Conservation (phyloP, 92 coral and sea anemone species). For the Paragorgia papillata region DNA sequence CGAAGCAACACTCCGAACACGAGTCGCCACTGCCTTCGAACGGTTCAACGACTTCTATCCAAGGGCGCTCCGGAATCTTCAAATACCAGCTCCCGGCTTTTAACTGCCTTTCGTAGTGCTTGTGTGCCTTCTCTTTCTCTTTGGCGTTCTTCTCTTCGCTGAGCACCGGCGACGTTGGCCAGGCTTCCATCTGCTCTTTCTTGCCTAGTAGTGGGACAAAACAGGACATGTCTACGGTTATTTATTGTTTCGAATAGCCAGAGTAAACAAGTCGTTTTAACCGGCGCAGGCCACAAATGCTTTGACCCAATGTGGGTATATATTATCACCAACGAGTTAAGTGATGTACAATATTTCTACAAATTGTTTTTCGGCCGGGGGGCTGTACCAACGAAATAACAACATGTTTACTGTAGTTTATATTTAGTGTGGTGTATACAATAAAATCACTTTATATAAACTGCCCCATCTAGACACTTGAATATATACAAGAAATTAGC, state of each 20-base stretch:
- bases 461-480: too few species aligned
- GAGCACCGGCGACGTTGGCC: slow-evolving; percentile 46
- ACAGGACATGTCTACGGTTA: not conserved
- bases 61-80: slow-evolving; percentile 5
- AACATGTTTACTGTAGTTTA: too few species aligned
- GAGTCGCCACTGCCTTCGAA: not conserved
- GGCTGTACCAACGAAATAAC: not conserved
- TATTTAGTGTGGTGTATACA: too few species aligned
- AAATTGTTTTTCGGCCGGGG: not conserved
- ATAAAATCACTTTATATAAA: too few species aligned
- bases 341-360: not conserved
- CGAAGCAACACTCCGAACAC: slow-evolving; percentile 25
- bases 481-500: too few species aligned
- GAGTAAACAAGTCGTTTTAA: too few species aligned
- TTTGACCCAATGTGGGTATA: not conserved
- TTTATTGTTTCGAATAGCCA: not conserved
- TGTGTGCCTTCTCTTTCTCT: slow-evolving; percentile 37
- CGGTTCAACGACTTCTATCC: slow-evolving; percentile 33
- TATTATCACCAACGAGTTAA: not conserved
- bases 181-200: slow-evolving; percentile 23
- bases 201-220: slow-evolving; percentile 20
- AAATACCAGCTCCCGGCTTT: slow-evolving; percentile 34
- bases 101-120: slow-evolving; percentile 23
- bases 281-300: too few species aligned
- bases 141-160: slow-evolving; percentile 32